Conservation (phyloP, 2,113 vertebrate species). For the Gopherus evgoodei region DNA sequence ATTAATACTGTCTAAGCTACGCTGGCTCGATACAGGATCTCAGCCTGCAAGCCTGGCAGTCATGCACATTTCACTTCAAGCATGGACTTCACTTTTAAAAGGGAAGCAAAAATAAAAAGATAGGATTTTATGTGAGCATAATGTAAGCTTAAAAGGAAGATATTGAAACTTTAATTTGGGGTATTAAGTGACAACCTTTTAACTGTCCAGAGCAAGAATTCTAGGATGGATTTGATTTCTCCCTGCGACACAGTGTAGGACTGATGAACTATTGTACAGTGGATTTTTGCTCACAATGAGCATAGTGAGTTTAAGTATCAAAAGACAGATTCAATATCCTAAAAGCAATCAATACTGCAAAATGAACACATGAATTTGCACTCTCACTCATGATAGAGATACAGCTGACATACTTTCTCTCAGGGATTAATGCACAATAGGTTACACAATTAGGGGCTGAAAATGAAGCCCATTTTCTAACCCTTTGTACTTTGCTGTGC, state of each 20-base stretch:
- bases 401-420: slow-evolving; percentile 62
- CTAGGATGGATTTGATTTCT: background rate
- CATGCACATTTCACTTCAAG: background rate
- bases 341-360: slow-evolving; percentile 40
- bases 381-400: slow-evolving; percentile 34
- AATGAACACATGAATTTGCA: background rate
- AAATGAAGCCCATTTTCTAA: slow-evolving; percentile 55
- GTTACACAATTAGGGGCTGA: slow-evolving; percentile 29
- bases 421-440: slow-evolving; percentile 61
- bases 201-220: background rate
- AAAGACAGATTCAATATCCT: background rate
- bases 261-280: background rate
- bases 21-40: background rate
- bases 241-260: background rate
- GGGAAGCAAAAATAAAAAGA: background rate
- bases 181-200: background rate
- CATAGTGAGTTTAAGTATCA: background rate
- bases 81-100: background rate
- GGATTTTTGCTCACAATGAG: slow-evolving; percentile 44
- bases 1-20: background rate
- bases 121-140: background rate
- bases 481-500: slow-evolving; percentile 47
- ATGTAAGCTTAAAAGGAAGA: background rate
- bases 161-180: background rate
- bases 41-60: background rate